Base-by-base conservation (phyloP, 2,797 vertebrate genomes). In the Gorsachius magnificus region DNA sequence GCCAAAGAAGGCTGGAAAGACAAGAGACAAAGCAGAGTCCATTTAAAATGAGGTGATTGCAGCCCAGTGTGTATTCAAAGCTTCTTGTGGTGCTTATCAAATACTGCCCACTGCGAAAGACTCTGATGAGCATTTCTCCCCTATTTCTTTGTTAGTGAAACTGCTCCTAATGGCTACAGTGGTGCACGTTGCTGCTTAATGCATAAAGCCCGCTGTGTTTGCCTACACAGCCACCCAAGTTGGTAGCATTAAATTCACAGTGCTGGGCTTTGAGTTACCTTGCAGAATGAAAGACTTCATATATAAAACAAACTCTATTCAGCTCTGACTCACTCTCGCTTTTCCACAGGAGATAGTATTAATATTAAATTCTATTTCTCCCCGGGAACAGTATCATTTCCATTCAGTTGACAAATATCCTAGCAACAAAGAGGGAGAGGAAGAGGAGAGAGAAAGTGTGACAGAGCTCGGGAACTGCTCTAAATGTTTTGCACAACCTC, bases 321-420 rank as follows among this genome's bases (percentile, higher is more conserved):
- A 75, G 82, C 79, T 77, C 87, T 96, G 90, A 97, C 95, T 97
- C 97, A 96, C 91, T 95, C 69, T 66, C 0, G 0, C 75, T 64
- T 64, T 92, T 83, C 87, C 91, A 88, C 69, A 29, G 92, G 91
- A 96, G 80, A 75, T 16, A 68, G 16, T 63, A 78, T 96, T 93
- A 89, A 85, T 78, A 92, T 82, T 95, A 94, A 91, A 65, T 46
- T 66, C 66, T 53, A 28, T 95, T 95, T 96, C 88, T 93, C 85
- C 72, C 45, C 16, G 33, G 58, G 57, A 86, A 66, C 45, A 28
- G n/a, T 60, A 70, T 84, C 16, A 85, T 81, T 96, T 90, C 81
- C 72, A 80, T 82, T 91, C 77, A 95, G 90, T 97, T 97, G 97
- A 97, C 89, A 95, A 95, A 96, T 97, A 97, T 70, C 94, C 81